Conservation (phyloP, 2,797 vertebrate genomes). For the Zenarchopterus dispar region DNA sequence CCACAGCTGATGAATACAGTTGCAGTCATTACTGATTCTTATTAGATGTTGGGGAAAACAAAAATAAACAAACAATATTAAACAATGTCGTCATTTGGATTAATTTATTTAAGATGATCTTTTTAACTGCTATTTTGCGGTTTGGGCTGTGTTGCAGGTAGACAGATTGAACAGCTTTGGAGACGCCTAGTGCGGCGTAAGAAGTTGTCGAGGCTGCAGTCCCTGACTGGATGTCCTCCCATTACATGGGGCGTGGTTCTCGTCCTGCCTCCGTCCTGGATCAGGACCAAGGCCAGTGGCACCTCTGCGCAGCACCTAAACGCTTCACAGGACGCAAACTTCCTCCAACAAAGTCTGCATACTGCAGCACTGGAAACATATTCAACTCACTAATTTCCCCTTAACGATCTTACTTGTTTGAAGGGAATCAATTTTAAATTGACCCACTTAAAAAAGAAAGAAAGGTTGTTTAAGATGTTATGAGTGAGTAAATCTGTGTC, state of each 20-base stretch:
- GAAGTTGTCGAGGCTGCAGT: slow-evolving; percentile 57
- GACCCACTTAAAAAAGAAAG: no score
- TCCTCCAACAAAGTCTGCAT: not conserved
- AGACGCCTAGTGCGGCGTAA: slow-evolving; percentile 27
- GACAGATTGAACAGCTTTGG: slow-evolving; percentile 5
- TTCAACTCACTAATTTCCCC: no score
- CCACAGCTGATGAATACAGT: no score
- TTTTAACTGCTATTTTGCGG: no score
- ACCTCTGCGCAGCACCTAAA: not conserved
- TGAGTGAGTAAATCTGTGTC: no score
- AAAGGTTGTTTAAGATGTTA: no score
- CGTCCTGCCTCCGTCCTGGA: slow-evolving; percentile 14
- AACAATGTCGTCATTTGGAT: no score
- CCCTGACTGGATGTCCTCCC: slow-evolving; percentile 19
- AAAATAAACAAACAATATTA: not conserved
- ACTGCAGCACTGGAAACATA: not conserved
- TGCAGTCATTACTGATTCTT: no score
- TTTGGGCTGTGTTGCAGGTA: slow-evolving; percentile 23
- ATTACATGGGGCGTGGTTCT: slow-evolving; percentile 54
- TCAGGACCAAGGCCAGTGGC: slow-evolving; percentile 62
- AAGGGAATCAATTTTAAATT: not conserved
- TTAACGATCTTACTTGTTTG: no score
- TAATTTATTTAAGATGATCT: not conserved
- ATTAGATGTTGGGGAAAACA: no score
- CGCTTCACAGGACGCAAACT: no score